Evolutionary conservation across 2,888 invertebrate species (phyloP).

Genomic region (Blastobasis adustella): DNA sequence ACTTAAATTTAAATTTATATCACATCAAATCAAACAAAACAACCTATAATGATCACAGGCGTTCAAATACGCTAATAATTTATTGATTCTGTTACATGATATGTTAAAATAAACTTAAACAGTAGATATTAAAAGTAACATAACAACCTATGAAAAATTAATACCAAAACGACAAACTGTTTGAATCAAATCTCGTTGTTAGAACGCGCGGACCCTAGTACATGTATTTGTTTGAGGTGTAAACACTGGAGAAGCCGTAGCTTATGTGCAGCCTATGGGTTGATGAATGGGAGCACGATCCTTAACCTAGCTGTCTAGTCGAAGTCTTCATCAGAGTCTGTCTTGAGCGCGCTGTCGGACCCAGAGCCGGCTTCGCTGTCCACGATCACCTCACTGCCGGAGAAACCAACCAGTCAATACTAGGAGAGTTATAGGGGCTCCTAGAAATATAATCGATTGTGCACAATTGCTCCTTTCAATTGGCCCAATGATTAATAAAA

Average conservation of each 20-base stretch:
- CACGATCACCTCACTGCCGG: conserved; percentile 49
- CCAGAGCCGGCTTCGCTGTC: conserved; percentile 66
- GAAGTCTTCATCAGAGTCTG: conserved; percentile 69
- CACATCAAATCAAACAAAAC: conserved; percentile 39
- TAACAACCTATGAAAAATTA: conserved; percentile 9
- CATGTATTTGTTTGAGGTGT: no score
- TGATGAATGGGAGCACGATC: background rate
- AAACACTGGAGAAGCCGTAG: no score
- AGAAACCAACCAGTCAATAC: conserved; percentile 7
- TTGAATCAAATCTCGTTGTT: no score
- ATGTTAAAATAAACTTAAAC: conserved; percentile 12
- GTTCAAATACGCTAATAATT: conserved; percentile 16
- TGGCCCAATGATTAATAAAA: no score
- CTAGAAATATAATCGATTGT: no score
- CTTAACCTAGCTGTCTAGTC: conserved; percentile 33
- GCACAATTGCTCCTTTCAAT: no score
- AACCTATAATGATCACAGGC: conserved; percentile 21
- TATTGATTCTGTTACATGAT: conserved; percentile 14
- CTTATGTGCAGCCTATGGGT: no score
- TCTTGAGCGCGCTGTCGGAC: conserved; percentile 66
- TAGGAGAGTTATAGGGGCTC: background rate
- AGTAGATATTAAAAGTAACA: conserved; percentile 2
- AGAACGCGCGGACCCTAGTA: no score
- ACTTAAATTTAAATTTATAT: conserved; percentile 50
- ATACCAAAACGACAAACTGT: conserved; percentile 7